Base-by-base conservation (phyloP, 2,113 vertebrate genomes). In the Mugil cephalus region DNA sequence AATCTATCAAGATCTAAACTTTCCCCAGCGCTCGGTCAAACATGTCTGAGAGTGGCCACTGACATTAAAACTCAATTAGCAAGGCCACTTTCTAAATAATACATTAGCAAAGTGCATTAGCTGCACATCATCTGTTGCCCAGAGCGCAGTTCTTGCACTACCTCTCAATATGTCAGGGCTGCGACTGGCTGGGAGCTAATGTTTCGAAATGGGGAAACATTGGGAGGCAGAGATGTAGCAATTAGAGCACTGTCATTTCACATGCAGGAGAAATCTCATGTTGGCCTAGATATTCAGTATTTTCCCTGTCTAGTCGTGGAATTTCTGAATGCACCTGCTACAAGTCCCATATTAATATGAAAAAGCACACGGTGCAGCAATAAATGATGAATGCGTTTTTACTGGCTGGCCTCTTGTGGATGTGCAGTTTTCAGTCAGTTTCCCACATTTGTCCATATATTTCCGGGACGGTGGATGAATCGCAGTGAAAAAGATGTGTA, bases 61-160 rank as follows among this genome's bases (percentile, higher is more conserved):
- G 91, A 92, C 93, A 94, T 95, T 94, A 93, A 93, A 93, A 91
- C 89, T 92, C 92, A 93, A 93, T 94, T 95, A 93, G 90, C 75
- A 60, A 72, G 77, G 83, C 90, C 89, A 91, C 89, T 89, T 87
- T 83, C 88, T 93, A 92, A 93, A 93, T 94, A 93, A 93, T 93
- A 88, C 88, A 93, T 91, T 90, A 93, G 87, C 78, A 89, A 91
- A 92, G 91, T 91, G 88, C 90, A 92, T 92, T 92, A 90, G 88
- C 87, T 81, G 78, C 82, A 86, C 65, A 73, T 82, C 52, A 66
- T 68, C 86, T 76, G 72, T 80, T 84, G 74, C 85, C 83, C 89
- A 78, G 75, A 89, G 89, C 85, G 48, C 47, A 64, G 67, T 69
- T 81, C 77, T 69, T 56, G 65, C 83, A 64, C 79, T 90, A 77